phyloP scores from a whole-genome alignment of 2,797 vertebrate species.

The Heterohyrax brucei region DNA sequence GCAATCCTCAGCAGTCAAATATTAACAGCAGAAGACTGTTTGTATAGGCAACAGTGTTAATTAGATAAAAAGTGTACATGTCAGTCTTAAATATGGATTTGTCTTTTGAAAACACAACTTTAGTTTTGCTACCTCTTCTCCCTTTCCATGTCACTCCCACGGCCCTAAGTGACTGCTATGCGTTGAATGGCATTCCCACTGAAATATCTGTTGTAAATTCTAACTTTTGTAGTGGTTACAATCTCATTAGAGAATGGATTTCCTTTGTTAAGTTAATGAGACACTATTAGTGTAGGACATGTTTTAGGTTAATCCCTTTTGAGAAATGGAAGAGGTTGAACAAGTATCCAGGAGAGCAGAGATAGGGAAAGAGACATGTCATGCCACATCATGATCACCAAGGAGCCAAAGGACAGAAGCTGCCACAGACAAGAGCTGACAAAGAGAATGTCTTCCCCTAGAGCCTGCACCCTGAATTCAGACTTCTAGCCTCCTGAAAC shows the following conservation, averaged over 20 bases:
- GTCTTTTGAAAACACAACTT: background rate
- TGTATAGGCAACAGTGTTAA: accelerated
- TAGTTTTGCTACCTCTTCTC: background rate
- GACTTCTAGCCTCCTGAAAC: background rate
- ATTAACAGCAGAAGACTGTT: background rate
- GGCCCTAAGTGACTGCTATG: too few species aligned
- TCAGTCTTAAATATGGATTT: background rate
- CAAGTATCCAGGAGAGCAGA: background rate
- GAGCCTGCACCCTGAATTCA: background rate
- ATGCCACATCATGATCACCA: background rate
- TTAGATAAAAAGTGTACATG: background rate
- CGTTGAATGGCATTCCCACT: too few species aligned
- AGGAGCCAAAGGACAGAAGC: background rate
- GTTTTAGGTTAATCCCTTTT: background rate
- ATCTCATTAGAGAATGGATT: background rate
- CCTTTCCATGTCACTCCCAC: background rate
- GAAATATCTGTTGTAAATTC: too few species aligned
- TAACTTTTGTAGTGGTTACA: background rate
- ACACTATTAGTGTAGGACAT: background rate
- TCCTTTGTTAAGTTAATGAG: background rate
- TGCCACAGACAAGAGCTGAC: background rate
- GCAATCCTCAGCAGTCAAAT: background rate
- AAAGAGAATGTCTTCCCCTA: background rate
- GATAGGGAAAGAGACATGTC: background rate
- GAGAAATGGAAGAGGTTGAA: background rate